A percentile compares a stretch with the other conserved stretches of the same genome.
phyloP scores from a whole-genome alignment of 1,140 invertebrate species.

The Charaxes varanes region DNA sequence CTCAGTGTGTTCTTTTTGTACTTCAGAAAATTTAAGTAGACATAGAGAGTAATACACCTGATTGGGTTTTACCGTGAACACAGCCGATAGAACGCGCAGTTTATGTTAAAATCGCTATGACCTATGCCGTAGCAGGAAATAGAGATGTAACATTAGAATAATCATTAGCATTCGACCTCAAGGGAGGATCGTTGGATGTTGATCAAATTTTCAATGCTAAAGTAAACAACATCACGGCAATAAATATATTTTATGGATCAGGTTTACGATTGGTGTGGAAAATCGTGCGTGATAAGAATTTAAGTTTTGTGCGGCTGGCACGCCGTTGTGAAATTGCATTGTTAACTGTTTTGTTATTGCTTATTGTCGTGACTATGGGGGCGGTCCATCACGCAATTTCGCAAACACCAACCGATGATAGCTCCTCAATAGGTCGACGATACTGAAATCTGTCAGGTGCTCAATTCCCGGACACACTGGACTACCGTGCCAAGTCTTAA shows the following conservation, averaged over 20 bases:
- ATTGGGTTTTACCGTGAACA: constrained; percentile 1
- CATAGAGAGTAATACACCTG: background rate
- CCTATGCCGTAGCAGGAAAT: constrained; percentile 12
- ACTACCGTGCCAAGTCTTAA: too few relatives aligned
- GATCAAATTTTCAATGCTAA: constrained; percentile 2
- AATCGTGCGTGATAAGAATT: constrained; percentile 14
- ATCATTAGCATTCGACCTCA: constrained; percentile 20
- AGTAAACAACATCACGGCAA: constrained; percentile 1
- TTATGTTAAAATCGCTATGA: constrained; percentile 1
- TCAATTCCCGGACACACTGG: too few relatives aligned
- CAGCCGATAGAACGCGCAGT: background rate
- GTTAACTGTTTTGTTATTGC: too few relatives aligned
- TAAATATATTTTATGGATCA: constrained; percentile 3
- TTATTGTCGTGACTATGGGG: too few relatives aligned
- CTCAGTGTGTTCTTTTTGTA: too few relatives aligned
- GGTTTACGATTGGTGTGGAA: constrained; percentile 2
- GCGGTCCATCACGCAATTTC: too few relatives aligned
- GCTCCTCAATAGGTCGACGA: too few relatives aligned
- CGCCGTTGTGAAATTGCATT: background rate
- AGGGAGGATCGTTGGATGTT: background rate
- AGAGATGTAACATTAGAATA: constrained; percentile 15
- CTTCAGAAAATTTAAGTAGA: too few relatives aligned
- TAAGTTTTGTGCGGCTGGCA: constrained; percentile 6
- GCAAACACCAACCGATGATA: too few relatives aligned
- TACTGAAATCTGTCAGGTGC: too few relatives aligned